Conservation (phyloP, 2,888 invertebrate genomes). For the Keiferia lycopersicella region DNA sequence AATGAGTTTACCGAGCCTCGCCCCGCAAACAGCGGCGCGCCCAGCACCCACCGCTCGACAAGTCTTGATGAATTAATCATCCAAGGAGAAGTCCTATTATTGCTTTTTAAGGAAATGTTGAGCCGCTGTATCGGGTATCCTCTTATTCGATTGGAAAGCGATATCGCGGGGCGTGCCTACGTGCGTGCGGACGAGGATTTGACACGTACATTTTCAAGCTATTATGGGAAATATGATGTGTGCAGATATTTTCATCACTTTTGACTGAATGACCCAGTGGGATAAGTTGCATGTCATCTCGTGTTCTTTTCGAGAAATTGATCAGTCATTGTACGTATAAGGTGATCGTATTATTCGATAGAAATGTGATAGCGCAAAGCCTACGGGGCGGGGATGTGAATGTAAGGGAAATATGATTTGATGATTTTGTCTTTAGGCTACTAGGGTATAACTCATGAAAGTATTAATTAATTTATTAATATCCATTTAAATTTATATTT, state of each 20-base stretch:
- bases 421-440: too few species aligned
- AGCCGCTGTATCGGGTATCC: constrained; percentile 20
- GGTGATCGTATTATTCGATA: too few species aligned
- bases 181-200: constrained; percentile 14
- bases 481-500: too few species aligned
- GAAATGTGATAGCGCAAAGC: too few species aligned
- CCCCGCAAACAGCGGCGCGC: constrained; percentile 37
- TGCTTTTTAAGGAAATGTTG: constrained; percentile 25
- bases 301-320: too few species aligned
- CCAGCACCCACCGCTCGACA: constrained; percentile 55
- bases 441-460: too few species aligned
- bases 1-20: constrained; percentile 58
- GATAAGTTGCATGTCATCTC: too few species aligned
- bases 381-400: too few species aligned
- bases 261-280: too few species aligned
- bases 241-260: not conserved
- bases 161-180: constrained; percentile 14
- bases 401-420: too few species aligned
- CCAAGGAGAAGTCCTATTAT: constrained; percentile 21
- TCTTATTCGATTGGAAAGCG: constrained; percentile 6
- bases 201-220: constrained; percentile 32
- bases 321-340: too few species aligned
- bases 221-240: not conserved
- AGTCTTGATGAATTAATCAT: constrained; percentile 64
- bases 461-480: too few species aligned